A percentile compares a stretch with the other conserved stretches of the same genome.
phyloP scores from a whole-genome alignment of 2,113 vertebrate genomes.

The Cyanoramphus novaezelandiae region DNA sequence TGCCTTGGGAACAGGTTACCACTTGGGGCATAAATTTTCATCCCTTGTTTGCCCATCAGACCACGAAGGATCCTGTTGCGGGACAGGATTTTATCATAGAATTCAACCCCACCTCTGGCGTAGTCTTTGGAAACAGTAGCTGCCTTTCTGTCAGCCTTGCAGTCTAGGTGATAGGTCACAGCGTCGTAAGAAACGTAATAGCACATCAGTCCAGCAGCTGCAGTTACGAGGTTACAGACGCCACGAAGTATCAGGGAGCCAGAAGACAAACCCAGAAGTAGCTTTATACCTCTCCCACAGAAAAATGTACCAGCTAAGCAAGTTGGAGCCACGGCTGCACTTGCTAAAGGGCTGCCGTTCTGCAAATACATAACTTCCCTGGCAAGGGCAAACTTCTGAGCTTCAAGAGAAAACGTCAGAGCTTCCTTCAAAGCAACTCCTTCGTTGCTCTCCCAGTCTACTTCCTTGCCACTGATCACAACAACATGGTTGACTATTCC shows the following conservation, averaged over 20 bases:
- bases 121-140: slow-evolving; percentile 83
- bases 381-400: slow-evolving; percentile 90
- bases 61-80: slow-evolving; percentile 83
- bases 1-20: slow-evolving; percentile 87
- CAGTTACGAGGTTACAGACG: slow-evolving; percentile 73
- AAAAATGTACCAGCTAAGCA: slow-evolving; percentile 83
- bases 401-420: slow-evolving; percentile 80
- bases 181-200: slow-evolving; percentile 81
- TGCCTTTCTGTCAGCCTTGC: slow-evolving; percentile 77
- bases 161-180: slow-evolving; percentile 82
- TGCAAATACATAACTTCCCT: slow-evolving; percentile 84
- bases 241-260: slow-evolving; percentile 73
- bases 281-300: slow-evolving; percentile 78
- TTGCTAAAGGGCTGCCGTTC: slow-evolving; percentile 69
- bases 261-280: slow-evolving; percentile 79
- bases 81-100: slow-evolving; percentile 88
- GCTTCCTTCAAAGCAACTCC: slow-evolving; percentile 80
- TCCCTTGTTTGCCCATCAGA: slow-evolving; percentile 84
- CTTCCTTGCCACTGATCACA: slow-evolving; percentile 78
- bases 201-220: slow-evolving; percentile 74
- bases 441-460: slow-evolving; percentile 82
- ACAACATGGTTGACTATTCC: slow-evolving; percentile 78
- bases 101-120: slow-evolving; percentile 87
- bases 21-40: slow-evolving; percentile 83
- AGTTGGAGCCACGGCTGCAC: slow-evolving; percentile 77